Base-by-base conservation (phyloP, 2,888 invertebrate species). In the Megaustenia siamemsis region DNA sequence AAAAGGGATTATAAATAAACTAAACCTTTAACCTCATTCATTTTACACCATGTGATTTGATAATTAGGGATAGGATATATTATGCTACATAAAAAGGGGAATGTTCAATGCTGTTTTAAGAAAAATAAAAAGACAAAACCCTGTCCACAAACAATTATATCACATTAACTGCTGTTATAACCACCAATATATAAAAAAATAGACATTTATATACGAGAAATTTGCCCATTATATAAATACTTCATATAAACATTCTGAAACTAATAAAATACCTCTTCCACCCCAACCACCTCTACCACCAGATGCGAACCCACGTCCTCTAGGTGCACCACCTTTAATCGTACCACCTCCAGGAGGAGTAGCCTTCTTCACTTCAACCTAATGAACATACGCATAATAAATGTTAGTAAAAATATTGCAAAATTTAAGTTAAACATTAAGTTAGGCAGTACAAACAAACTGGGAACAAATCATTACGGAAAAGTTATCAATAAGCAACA, bases 361-460 rank as follows among this genome's bases (percentile, higher is more conserved):
- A 75, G 98, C 98, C 93, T 97, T 97, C 95, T 98, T 98, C 63
- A 98, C 98, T 94, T 98, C 98, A 85, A 93, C 91, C 93, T 93
- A 32, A 45, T 6, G 21, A 45, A 28, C 28, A 71, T 21, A 56
- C 15, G 21, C 28, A 38, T 21, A 43, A 60, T 5, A 15, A 6
- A 40, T 82, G 66, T 82, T 69, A 83, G 77, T 53, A 83, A 69
- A 60, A 45, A 66, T 28, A 32, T 40, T 66, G 56, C 35, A n/a
- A n/a, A n/a, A n/a, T n/a, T n/a, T n/a, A n/a, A n/a, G n/a, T n/a
- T n/a, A n/a, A n/a, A n/a, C n/a, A 76, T 76, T 73, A 63, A 75
- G 53, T 40, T 43, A 56, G 15, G 38, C 73, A 73, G 76, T 60
- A 68, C 81, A 56, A 85, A 81, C 60, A 73, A 71, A 76, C 63